Evolutionary conservation across 2,113 vertebrate genomes (phyloP).

Genomic region (Charina bottae): DNA sequence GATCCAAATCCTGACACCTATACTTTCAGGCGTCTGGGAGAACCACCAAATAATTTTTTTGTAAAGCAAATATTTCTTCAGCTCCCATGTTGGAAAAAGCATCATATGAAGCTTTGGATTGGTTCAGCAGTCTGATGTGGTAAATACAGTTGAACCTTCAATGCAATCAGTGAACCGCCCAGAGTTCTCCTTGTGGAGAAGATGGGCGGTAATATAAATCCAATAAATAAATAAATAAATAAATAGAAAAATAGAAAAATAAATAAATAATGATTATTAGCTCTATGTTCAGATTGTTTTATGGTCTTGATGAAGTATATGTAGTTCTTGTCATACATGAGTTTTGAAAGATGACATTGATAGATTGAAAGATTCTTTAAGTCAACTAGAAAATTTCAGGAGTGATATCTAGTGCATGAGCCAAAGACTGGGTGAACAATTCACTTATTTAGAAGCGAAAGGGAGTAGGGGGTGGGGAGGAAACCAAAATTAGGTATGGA

Average conservation of each 20-base stretch:
- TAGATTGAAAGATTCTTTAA: neutral
- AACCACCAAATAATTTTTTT: neutral
- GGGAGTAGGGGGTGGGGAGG: neutral
- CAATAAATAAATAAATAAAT: too few species aligned
- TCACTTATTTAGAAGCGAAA: neutral
- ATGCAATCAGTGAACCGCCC: too few species aligned
- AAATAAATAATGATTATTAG: neutral
- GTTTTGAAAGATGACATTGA: neutral
- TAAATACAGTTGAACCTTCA: neutral
- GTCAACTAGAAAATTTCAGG: conserved; percentile 1
- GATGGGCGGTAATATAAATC: too few species aligned
- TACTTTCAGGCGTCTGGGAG: neutral
- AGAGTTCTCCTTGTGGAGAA: too few species aligned
- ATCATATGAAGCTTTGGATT: neutral
- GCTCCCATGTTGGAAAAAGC: neutral
- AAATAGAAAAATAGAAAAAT: too few species aligned
- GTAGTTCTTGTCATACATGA: neutral
- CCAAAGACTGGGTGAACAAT: neutral
- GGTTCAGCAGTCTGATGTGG: neutral
- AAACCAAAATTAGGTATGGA: neutral
- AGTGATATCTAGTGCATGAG: neutral
- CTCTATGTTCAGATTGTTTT: neutral
- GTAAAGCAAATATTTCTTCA: neutral
- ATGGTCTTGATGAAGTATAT: neutral
- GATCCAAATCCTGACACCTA: neutral